Evolutionary conservation across 2,797 vertebrate genomes (phyloP).

Genomic region (Mergus octosetaceus): DNA sequence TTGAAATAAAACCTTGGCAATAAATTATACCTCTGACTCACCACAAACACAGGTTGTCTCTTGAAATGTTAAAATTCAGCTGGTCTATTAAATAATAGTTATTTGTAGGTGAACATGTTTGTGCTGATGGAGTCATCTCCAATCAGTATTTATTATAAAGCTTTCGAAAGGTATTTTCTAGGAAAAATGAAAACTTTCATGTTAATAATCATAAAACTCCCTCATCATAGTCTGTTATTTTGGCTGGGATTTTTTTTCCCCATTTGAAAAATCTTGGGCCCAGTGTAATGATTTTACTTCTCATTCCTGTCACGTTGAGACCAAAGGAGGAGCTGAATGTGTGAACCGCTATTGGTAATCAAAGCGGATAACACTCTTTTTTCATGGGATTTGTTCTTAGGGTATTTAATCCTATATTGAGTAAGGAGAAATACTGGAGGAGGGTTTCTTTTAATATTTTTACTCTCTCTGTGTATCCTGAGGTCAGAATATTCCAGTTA

Average conservation of each 20-base stretch:
- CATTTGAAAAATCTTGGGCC: background rate
- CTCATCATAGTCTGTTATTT: background rate
- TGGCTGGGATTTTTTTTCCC: background rate
- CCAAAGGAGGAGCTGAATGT: background rate
- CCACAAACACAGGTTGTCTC: slow-evolving; percentile 2
- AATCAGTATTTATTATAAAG: background rate
- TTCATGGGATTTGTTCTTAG: background rate
- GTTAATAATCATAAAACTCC: background rate
- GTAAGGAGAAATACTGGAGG: background rate
- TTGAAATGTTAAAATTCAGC: slow-evolving; percentile 42
- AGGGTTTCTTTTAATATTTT: background rate
- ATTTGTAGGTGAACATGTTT: background rate
- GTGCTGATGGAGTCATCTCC: background rate
- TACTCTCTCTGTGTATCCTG: background rate
- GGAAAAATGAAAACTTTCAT: background rate
- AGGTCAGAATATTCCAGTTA: slow-evolving; percentile 21
- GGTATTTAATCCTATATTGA: background rate
- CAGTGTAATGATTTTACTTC: background rate
- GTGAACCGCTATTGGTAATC: slow-evolving; percentile 1
- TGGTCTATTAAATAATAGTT: slow-evolving; percentile 20
- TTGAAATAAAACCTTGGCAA: slow-evolving; percentile 37
- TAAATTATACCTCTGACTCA: slow-evolving; percentile 20
- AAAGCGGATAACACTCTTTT: background rate
- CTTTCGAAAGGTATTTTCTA: background rate
- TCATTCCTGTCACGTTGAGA: background rate